Evolutionary conservation across 1,140 invertebrate species (phyloP), one percentile per base, ranked within the genome.

Genomic region (Caenorhabditis brenneri): DNA sequence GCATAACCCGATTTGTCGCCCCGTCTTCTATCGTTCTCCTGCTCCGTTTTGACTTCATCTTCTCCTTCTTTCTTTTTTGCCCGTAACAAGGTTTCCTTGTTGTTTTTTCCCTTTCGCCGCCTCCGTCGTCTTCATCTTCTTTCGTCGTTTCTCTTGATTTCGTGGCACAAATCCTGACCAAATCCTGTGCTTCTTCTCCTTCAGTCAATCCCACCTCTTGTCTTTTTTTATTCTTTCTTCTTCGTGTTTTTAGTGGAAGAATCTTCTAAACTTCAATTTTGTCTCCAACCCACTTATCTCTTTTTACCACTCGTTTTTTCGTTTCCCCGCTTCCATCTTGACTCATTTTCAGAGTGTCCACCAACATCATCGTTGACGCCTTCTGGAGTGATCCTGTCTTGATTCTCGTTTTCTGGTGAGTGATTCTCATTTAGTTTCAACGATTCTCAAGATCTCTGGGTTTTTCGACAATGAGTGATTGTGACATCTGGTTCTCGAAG

Each of bases 21-120:
- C 58, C 0, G 55, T 58, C 58, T 65, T 65, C 31, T 65, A 65
- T 74, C 65, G 65, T 74, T 74, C 65, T 74, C 33, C 65, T 33
- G 58, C 65, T 74, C 36, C 65, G 22, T 39, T 55, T 74, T 42
- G 65, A 74, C 65, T 74, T 74, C 65, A 22, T 74, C 16, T n/a
- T n/a, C 19, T 12, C 9, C 60, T n/a, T n/a, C 65, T 74, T 74
- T 65, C 36, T 36, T 65, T n/a, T 36, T 16, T 3, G 19, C 65
- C 33, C 65, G 65, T 74, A 74, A 74, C 65, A 74, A 74, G 65
- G 65, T 74, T 74, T 74, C 65, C 65, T 74, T 74, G 36, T 74
- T 74, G 53, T 74, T 74, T 74, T 74, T 65, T 22, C 58, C 2
- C 36, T 24, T 74, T 74, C 36, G n/a, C 36, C 65, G 36, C 36